These are phyloP conservation scores for Bucorvus abyssinicus DNA, from an alignment of 2,797 vertebrate species.

Conservation along the genomic window DNA sequence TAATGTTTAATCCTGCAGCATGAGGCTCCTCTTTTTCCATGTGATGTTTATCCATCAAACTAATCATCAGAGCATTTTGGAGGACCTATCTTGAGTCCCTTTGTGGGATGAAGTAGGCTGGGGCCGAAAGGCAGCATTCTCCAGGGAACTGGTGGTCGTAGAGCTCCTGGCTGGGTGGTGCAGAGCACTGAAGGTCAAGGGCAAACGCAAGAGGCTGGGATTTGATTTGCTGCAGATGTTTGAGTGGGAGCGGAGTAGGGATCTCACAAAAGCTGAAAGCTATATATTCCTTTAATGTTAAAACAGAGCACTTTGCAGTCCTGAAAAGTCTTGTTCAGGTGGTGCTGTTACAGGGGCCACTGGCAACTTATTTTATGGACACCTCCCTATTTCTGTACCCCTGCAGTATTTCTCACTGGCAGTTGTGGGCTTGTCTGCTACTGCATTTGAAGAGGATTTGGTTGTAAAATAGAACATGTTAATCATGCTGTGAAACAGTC, in stretches of 20 bases:
- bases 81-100: not conserved
- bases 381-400: not conserved
- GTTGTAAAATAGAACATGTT: conserved; percentile 48
- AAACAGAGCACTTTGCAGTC: not conserved
- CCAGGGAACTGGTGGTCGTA: fast-evolving
- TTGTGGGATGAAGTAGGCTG: not conserved
- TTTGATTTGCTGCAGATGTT: not conserved
- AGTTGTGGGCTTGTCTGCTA: not conserved
- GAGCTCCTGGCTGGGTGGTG: not conserved
- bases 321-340: not conserved
- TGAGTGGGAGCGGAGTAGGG: not conserved
- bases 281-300: not conserved
- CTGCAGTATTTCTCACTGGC: not conserved
- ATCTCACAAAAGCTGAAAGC: not conserved
- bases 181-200: not conserved
- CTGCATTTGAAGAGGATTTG: conserved; percentile 26
- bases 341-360: not conserved
- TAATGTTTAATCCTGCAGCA: not conserved
- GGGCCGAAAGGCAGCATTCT: not conserved
- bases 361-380: not conserved
- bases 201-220: not conserved
- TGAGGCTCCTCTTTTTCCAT: not conserved
- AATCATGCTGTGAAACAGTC: conserved; percentile 44
- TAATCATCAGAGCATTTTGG: not conserved
- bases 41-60: not conserved